A percentile compares a stretch with the other conserved stretches of the same genome.
Conservation (phyloP, 1,140 invertebrate genomes). For the Meloidogyne hapla region DNA sequence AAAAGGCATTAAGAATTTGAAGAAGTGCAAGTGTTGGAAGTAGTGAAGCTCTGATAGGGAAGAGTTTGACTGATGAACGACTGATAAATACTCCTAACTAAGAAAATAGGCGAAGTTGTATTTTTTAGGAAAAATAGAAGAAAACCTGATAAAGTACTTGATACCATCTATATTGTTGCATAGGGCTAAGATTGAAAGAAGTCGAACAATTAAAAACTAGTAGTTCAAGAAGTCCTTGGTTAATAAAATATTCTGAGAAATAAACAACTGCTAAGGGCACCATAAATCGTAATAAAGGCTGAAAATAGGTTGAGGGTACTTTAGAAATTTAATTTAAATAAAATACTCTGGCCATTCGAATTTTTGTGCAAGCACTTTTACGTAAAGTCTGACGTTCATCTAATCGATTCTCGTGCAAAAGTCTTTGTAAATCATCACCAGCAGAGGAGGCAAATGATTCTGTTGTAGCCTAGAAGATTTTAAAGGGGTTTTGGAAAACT, state of each 20-base stretch:
- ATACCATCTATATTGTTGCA: constrained; percentile 78
- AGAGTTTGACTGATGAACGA: constrained; percentile 77
- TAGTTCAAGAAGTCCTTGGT: constrained; percentile 80
- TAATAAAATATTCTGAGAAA: constrained; percentile 85
- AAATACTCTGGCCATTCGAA: constrained; percentile 6
- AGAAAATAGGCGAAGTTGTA: neutral
- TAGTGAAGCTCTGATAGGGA: constrained; percentile 70
- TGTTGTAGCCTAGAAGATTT: neutral
- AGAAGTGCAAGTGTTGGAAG: constrained; percentile 77
- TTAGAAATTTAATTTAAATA: neutral
- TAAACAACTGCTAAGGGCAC: constrained; percentile 78
- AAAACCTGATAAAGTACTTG: constrained; percentile 78
- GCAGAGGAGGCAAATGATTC: neutral
- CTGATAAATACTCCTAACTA: constrained; percentile 77
- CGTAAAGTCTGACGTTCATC: neutral
- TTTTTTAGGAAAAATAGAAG: no score
- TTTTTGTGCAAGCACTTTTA: constrained; percentile 4
- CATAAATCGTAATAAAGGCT: constrained; percentile 75
- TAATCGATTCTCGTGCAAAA: neutral
- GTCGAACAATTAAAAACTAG: constrained; percentile 71
- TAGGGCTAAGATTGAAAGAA: constrained; percentile 71
- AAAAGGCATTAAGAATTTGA: constrained; percentile 69
- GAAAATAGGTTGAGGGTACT: neutral
- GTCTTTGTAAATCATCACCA: neutral
- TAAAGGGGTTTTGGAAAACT: no score